Evolutionary conservation across 2,797 vertebrate species (phyloP).

Genomic region (Neosilurus mollespiculum): DNA sequence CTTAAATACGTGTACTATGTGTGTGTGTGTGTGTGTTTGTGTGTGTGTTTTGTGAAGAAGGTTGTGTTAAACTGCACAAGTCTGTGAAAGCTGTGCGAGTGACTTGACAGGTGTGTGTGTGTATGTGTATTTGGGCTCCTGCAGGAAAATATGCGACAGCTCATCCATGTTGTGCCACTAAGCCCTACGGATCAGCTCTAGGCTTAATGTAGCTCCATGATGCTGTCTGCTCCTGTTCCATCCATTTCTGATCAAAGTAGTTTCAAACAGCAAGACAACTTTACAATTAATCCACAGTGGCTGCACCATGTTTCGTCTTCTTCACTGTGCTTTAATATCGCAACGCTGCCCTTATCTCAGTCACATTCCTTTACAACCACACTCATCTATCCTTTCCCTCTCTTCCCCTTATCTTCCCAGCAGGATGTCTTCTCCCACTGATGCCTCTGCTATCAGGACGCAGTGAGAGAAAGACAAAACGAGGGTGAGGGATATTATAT

Average conservation of each 20-base stretch:
- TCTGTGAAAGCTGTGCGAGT: background rate
- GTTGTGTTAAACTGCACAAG: background rate
- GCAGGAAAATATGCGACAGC: background rate
- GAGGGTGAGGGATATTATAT: background rate
- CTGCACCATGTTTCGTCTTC: background rate
- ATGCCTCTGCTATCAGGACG: background rate
- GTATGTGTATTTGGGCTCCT: background rate
- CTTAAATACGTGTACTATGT: background rate
- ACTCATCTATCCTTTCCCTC: constrained; percentile 22
- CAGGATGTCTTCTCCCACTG: constrained; percentile 12
- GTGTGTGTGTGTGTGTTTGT: too few relatives aligned
- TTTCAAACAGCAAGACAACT: background rate
- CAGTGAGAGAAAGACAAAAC: background rate
- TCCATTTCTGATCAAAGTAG: background rate
- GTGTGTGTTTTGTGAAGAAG: background rate
- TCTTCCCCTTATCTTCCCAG: background rate
- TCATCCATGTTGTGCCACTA: constrained; percentile 7
- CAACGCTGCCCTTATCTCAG: background rate
- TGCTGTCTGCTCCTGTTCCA: background rate
- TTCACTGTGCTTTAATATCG: constrained; percentile 12
- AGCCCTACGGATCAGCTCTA: background rate
- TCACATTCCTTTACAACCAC: background rate
- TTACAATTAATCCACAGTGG: constrained; percentile 11
- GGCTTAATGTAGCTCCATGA: background rate
- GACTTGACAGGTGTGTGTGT: constrained; percentile 11